A percentile compares a stretch with the other conserved stretches of the same genome.
phyloP scores from a whole-genome alignment of 2,113 vertebrate genomes.

The Callipepla californica region DNA sequence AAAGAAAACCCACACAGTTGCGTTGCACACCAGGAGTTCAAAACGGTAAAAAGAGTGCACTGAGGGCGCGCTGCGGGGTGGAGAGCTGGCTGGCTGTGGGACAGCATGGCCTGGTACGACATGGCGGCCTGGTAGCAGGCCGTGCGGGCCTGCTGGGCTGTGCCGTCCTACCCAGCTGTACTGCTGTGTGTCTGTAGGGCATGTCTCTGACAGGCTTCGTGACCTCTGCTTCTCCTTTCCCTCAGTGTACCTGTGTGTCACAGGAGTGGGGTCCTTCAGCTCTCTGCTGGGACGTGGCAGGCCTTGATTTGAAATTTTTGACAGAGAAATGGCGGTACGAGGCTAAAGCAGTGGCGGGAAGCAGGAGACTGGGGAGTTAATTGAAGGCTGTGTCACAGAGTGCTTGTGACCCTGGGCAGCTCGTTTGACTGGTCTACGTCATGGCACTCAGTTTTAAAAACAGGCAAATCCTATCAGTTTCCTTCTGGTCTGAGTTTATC shows the following conservation, averaged over 20 bases:
- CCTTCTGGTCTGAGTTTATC: background rate
- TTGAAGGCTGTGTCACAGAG: background rate
- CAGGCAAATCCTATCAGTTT: background rate
- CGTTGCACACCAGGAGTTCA: background rate
- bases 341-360: background rate
- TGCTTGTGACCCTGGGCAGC: background rate
- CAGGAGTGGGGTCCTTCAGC: background rate
- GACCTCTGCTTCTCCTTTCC: background rate
- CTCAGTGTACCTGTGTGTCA: background rate
- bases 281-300: background rate
- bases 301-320: background rate
- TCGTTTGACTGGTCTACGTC: background rate
- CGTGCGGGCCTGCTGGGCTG: background rate
- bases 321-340: background rate
- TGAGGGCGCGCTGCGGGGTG: background rate
- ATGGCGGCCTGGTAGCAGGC: background rate
- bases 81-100: background rate
- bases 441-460: background rate
- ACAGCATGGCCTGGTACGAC: background rate
- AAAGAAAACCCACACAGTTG: background rate
- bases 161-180: background rate
- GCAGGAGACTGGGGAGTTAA: background rate
- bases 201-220: background rate
- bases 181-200: background rate
- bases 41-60: background rate